These are phyloP conservation scores for Nannobrachium achirus DNA, from an alignment of 2,113 vertebrate species.

Conservation along the genomic window DNA sequence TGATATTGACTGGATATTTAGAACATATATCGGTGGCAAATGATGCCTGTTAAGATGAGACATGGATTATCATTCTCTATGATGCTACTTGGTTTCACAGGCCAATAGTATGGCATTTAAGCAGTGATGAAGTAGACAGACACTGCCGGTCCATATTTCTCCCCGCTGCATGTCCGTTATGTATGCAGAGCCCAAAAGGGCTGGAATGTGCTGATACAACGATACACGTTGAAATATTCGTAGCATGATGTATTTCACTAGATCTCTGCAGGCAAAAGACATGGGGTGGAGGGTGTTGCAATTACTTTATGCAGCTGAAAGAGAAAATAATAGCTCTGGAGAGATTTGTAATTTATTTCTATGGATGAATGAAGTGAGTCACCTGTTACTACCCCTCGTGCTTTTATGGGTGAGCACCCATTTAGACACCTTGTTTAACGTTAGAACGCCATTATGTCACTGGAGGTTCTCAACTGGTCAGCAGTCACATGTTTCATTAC, in stretches of 20 bases:
- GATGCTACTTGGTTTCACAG: conserved; percentile 18
- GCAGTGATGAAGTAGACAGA: conserved; percentile 15
- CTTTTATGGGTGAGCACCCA: too few species aligned
- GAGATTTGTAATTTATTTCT: conserved; percentile 11
- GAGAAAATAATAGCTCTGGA: conserved; percentile 11
- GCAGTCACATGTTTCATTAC: too few species aligned
- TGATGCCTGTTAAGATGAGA: conserved; percentile 20
- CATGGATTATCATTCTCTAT: not conserved
- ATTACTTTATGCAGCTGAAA: conserved; percentile 25
- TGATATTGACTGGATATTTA: conserved; percentile 23
- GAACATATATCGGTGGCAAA: conserved; percentile 4
- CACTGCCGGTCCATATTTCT: conserved; percentile 39
- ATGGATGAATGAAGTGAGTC: not conserved
- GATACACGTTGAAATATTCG: conserved; percentile 26
- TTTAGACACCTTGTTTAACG: too few species aligned
- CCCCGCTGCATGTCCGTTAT: conserved; percentile 29
- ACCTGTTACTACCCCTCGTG: too few species aligned
- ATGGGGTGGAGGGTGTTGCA: not conserved
- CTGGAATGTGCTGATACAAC: conserved; percentile 38
- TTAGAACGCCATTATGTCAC: too few species aligned
- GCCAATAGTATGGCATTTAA: conserved; percentile 17
- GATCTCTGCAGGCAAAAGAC: conserved; percentile 24
- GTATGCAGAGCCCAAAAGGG: conserved; percentile 38
- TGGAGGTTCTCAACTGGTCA: too few species aligned
- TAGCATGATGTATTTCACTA: conserved; percentile 50